Base-by-base conservation (phyloP, 2,888 invertebrate genomes). In the Alloplasta piceator region DNA sequence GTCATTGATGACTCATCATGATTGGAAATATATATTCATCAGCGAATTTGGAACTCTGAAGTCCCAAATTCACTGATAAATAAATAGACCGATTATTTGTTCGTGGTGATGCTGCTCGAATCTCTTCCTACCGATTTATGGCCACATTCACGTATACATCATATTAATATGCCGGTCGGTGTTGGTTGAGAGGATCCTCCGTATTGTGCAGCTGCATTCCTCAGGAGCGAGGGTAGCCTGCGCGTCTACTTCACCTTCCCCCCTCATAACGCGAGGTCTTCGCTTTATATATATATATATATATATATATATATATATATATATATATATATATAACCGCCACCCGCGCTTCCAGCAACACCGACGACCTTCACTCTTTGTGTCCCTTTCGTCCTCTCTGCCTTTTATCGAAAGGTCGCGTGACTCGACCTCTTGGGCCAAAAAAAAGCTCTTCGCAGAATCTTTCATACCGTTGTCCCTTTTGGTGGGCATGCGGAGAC, bases 181-280 rank as follows among this genome's bases (percentile, higher is more conserved):
- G 80, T 82, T 83, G 82, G 83, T 82, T 26, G 79, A 58, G 80
- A 84, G 83, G 78, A 84, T 84, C 82, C 80, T 82, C 83, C 75
- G 84, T 71, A 84, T 83, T 84, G 85, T 84, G 70, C 71, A 72
- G 79, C 84, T 84, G 84, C 85, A 84, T 85, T 85, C 85, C 84
- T 74, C 74, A 26, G 26, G 60, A 70, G 58, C 71, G 60, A 72
- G 60, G 78, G 78, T 78, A 78, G 78, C 72, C 72, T 66, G 71
- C 50, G 64, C 52, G 78, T 66, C 70, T 77, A 12, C 52, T 58
- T 63, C 39, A 36, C 52, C 50, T 38, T 58, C 60, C 14, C 58
- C 46, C 39, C 66, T 52, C 60, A 7, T 26, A 26, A 26, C 26
- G 26, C 26, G 26, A 26, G 26, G 38, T 52, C 60, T 10, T 46